Percentiles rank a stretch among this genome's conserved stretches.
Evolutionary conservation across 2,113 vertebrate species (phyloP).

Genomic region (Merops nubicus): DNA sequence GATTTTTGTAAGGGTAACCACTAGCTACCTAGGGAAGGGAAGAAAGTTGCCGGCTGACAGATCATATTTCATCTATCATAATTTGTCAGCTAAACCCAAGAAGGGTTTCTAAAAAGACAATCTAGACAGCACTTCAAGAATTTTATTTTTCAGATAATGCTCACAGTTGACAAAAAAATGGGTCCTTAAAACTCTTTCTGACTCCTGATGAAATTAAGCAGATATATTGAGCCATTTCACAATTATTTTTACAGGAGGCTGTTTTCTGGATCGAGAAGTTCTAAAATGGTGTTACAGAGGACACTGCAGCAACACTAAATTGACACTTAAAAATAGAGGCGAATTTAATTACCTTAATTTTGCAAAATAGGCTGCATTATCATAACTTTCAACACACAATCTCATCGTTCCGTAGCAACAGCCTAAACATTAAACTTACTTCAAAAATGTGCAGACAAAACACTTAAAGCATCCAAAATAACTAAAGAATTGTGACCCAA

Average conservation of each 20-base stretch:
- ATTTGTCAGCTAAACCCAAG: slow-evolving; percentile 42
- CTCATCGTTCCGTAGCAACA: neutral
- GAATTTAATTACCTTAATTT: neutral
- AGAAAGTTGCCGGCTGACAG: neutral
- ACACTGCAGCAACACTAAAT: neutral
- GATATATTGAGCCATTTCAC: neutral
- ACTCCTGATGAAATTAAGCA: neutral
- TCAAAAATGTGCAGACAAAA: neutral
- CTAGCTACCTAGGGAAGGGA: slow-evolving; percentile 19
- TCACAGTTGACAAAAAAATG: neutral
- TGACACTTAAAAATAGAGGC: neutral
- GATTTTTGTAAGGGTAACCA: slow-evolving; percentile 38
- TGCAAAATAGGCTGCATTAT: neutral
- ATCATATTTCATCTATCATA: slow-evolving; percentile 52
- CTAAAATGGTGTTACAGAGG: neutral
- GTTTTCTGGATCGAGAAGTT: neutral
- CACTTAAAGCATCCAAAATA: neutral
- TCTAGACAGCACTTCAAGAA: neutral
- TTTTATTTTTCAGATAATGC: neutral
- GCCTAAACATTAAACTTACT: neutral
- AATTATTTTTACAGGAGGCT: neutral
- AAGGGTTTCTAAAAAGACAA: slow-evolving; percentile 43
- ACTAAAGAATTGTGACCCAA: neutral
- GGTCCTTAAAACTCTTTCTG: neutral
- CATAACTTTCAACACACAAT: neutral